Evolutionary conservation across 1,140 invertebrate genomes (phyloP), one percentile per base, ranked within the genome.

Genomic region (Harpegnathos saltator): DNA sequence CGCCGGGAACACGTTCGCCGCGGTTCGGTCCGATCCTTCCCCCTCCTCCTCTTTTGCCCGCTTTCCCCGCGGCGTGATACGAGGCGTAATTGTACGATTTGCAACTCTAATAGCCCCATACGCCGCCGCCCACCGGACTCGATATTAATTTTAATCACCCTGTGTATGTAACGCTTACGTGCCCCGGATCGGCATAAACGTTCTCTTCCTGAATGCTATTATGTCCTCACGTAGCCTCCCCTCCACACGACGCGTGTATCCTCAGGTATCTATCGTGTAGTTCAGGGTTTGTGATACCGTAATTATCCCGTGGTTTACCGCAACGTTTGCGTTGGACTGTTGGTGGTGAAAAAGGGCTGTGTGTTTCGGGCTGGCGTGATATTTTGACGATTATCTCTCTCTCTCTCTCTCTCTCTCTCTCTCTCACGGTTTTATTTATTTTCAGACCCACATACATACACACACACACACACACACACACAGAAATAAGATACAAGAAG

Each of bases 121-220:
- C 61, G 38, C 69, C 62, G 62, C 81, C 22, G 72, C 61, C 85
- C 29, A 80, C 72, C 68, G 48, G 54, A 29, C 26, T 74, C 56
- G 69, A 73, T 88, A 88, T 88, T 88, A 87, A 88, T 88, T 87
- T 88, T 85, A 85, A 88, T 88, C 69, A 87, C 83, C 68, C 83
- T 81, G 83, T 69, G 69, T 56, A 5, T 54, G 73, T 69, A 78
- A 78, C 81, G 66, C 24, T 72, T 83, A 85, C 24, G 65, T 80
- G 81, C 66, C 56, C 77, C 62, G 62, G 78, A 87, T 65, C 74
- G 75, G 69, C 83, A 69, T 74, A 54, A 54, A 54, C 26, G 29
- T 61, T 88, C 68, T 74, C 83, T 87, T 50, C 85, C 63, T 52
- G 81, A 88, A 86, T 77, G 56, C 83, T 87, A 87, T 87, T 88